These are phyloP conservation scores for Choristoneura fumiferana DNA, from an alignment of 1,140 invertebrate genomes.

Conservation along the genomic window DNA sequence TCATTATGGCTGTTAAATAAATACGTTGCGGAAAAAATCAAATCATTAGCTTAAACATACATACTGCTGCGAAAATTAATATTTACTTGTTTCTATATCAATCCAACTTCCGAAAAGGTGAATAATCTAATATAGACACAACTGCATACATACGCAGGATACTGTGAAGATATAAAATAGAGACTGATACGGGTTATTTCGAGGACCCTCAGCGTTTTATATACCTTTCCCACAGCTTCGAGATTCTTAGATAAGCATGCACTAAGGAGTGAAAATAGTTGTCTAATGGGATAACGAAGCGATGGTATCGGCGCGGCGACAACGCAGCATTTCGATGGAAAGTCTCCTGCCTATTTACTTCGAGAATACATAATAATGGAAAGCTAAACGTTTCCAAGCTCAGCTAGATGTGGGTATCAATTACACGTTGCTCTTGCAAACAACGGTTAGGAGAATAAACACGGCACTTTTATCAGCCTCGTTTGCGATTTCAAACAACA, in stretches of 20 bases:
- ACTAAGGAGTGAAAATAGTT: constrained; percentile 29
- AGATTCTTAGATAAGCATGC: constrained; percentile 10
- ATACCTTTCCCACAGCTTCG: neutral
- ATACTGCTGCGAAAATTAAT: no score
- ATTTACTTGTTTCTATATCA: no score
- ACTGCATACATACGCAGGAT: no score
- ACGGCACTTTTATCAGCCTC: neutral
- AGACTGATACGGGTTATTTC: constrained; percentile 2
- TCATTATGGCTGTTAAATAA: no score
- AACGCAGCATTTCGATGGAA: constrained; percentile 57
- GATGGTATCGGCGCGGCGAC: constrained; percentile 46
- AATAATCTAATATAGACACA: no score
- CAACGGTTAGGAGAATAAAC: neutral
- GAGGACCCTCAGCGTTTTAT: neutral
- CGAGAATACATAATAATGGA: constrained; percentile 43
- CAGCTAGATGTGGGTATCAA: neutral
- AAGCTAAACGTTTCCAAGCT: constrained; percentile 26
- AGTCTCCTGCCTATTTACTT: constrained; percentile 46
- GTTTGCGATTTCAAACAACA: constrained; percentile 2
- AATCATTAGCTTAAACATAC: no score
- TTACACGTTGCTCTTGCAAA: constrained; percentile 9
- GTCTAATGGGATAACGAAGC: constrained; percentile 18
- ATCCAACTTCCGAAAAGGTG: no score
- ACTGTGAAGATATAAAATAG: neutral
- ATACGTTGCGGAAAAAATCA: no score